Evolutionary conservation across 2,113 vertebrate genomes (phyloP).

Genomic region (Tamias sibiricus): DNA sequence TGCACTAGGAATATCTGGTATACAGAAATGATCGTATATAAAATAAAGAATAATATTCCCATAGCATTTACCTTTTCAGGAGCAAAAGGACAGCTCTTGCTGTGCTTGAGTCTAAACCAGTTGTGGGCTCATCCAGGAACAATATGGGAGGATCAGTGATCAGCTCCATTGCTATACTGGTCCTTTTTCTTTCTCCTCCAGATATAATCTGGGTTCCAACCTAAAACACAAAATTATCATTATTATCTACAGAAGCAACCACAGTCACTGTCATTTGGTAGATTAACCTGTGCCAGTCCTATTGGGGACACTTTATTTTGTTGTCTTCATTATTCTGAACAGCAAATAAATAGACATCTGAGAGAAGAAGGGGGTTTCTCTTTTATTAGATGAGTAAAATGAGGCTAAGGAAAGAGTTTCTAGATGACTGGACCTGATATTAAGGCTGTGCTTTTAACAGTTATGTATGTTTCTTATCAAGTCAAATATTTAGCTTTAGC

Average conservation of each 20-base stretch:
- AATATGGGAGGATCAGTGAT: constrained; percentile 94
- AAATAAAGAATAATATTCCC: not conserved
- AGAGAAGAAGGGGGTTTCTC: not conserved
- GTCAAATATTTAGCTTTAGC: not conserved
- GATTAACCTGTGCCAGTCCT: not conserved
- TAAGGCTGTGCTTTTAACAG: not conserved
- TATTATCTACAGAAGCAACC: not conserved
- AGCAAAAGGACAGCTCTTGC: constrained; percentile 94
- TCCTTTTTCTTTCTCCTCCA: constrained; percentile 96
- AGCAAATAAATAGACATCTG: not conserved
- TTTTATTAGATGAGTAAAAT: not conserved
- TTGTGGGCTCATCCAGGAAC: constrained; percentile 98
- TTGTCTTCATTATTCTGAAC: not conserved
- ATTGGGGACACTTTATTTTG: not conserved
- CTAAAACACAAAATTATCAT: constrained; percentile 82
- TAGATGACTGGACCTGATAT: not conserved
- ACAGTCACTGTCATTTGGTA: not conserved
- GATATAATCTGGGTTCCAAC: constrained; percentile 96
- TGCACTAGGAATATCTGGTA: not conserved
- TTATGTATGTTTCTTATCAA: not conserved
- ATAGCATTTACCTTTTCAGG: constrained; percentile 90
- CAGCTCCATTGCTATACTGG: constrained; percentile 97
- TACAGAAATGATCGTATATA: not conserved
- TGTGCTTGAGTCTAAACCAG: constrained; percentile 96
- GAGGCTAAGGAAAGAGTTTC: not conserved